phyloP scores from a whole-genome alignment of 2,888 invertebrate species.

The Microplitis deprimator region DNA sequence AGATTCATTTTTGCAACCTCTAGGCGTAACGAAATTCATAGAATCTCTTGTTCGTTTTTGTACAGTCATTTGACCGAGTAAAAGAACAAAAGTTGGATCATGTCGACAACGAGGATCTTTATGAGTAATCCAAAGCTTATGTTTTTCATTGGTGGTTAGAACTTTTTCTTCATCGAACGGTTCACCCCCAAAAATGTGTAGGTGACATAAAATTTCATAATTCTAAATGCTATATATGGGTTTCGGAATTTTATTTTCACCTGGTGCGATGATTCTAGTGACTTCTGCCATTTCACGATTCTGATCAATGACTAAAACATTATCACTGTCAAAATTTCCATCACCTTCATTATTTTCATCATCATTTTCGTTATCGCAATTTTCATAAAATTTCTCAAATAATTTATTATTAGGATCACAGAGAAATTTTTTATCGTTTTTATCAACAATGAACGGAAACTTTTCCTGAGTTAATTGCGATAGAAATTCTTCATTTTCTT shows the following conservation, averaged over 20 bases:
- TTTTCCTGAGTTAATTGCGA: background rate
- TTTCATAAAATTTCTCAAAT: background rate
- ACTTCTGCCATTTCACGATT: background rate
- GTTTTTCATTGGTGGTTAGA: background rate
- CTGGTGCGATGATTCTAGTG: background rate
- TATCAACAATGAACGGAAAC: background rate
- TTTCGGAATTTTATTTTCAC: too few species aligned
- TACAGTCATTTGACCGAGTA: too few species aligned
- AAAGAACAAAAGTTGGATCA: too few species aligned
- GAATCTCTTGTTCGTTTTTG: too few species aligned
- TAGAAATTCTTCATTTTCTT: too few species aligned
- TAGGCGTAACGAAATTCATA: too few species aligned
- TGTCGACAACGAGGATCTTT: background rate
- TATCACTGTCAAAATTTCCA: background rate
- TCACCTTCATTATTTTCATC: background rate
- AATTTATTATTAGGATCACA: background rate
- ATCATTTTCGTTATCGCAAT: background rate
- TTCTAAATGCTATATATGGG: too few species aligned
- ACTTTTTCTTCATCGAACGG: background rate
- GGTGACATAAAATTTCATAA: too few species aligned
- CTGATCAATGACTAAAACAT: conserved; percentile 12
- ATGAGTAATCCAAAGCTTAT: background rate
- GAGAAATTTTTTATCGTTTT: background rate
- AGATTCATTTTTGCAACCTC: too few species aligned
- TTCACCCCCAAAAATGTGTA: background rate